Percentiles rank a stretch among this genome's conserved stretches.
These are phyloP conservation scores for Rhodophaea formosa DNA, from an alignment of 2,888 invertebrate species.

Conservation along the genomic window DNA sequence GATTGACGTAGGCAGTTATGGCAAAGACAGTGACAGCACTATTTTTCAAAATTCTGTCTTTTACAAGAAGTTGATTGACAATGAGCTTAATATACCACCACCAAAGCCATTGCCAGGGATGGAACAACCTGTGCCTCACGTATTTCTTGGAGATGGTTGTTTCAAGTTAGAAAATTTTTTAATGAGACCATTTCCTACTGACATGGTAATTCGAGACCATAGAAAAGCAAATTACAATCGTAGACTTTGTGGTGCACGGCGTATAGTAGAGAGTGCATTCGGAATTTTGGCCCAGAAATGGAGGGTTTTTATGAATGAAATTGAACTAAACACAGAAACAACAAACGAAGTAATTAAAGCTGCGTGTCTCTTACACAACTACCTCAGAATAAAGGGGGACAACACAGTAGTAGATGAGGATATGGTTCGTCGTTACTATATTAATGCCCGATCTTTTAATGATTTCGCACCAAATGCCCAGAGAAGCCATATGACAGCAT, in stretches of 20 bases:
- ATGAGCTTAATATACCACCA: slow-evolving; percentile 29
- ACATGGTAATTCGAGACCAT: neutral
- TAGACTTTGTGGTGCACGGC: slow-evolving; percentile 21
- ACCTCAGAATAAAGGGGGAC: slow-evolving; percentile 21
- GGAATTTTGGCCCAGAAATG: slow-evolving; percentile 22
- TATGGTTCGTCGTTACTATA: slow-evolving; percentile 17
- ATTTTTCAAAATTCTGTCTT: slow-evolving; percentile 31
- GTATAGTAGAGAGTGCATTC: slow-evolving; percentile 19
- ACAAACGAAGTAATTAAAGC: no score
- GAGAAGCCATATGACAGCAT: slow-evolving; percentile 20
- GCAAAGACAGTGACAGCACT: slow-evolving; percentile 35
- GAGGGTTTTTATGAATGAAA: slow-evolving; percentile 16
- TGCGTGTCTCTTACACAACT: slow-evolving; percentile 4
- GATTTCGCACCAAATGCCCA: slow-evolving; percentile 19
- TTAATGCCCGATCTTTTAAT: slow-evolving; percentile 19
- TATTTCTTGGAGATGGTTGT: slow-evolving; percentile 37
- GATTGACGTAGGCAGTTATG: slow-evolving; percentile 34
- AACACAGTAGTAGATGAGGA: slow-evolving; percentile 19
- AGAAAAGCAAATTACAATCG: slow-evolving; percentile 22
- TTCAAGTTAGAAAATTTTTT: slow-evolving; percentile 25
- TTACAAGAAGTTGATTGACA: slow-evolving; percentile 29
- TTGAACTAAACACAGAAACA: slow-evolving; percentile 19
- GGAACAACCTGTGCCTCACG: slow-evolving; percentile 31
- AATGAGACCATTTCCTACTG: slow-evolving; percentile 21
- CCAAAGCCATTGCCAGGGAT: slow-evolving; percentile 35